Evolutionary conservation across 2,797 vertebrate genomes (phyloP).

Genomic region (Psittacula echo): DNA sequence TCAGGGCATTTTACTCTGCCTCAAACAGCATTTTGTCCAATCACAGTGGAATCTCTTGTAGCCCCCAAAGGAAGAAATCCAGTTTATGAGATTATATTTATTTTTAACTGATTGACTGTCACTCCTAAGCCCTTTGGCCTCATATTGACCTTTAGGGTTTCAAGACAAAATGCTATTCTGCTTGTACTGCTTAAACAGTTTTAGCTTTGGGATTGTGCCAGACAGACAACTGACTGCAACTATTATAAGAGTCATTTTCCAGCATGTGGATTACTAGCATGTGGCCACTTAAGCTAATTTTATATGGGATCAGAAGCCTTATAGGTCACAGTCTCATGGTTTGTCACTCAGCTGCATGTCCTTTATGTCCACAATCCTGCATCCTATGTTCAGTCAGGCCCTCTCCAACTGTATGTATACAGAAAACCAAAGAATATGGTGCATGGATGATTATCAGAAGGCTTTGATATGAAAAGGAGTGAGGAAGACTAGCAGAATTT

Average conservation of each 20-base stretch:
- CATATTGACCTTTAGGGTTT: conserved; percentile 22
- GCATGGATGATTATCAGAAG: background rate
- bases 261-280: conserved; percentile 50
- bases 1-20: background rate
- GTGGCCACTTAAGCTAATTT: conserved; percentile 61
- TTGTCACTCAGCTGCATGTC: background rate
- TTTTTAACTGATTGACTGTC: conserved; percentile 10
- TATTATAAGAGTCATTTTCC: conserved; percentile 18
- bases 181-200: conserved; percentile 10
- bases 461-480: background rate
- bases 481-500: background rate
- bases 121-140: background rate
- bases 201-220: conserved; percentile 34
- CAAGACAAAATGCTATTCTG: background rate
- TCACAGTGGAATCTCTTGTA: background rate
- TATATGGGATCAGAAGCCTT: background rate
- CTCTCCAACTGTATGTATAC: background rate
- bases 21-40: background rate
- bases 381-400: background rate
- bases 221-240: conserved; percentile 24
- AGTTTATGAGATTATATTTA: conserved; percentile 29
- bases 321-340: background rate
- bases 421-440: background rate
- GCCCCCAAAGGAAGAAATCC: background rate
- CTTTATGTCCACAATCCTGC: background rate